A percentile compares a stretch with the other conserved stretches of the same genome.
These are phyloP conservation scores for Kryphioiulus occultus DNA, from an alignment of 2,888 invertebrate species.

Conservation along the genomic window DNA sequence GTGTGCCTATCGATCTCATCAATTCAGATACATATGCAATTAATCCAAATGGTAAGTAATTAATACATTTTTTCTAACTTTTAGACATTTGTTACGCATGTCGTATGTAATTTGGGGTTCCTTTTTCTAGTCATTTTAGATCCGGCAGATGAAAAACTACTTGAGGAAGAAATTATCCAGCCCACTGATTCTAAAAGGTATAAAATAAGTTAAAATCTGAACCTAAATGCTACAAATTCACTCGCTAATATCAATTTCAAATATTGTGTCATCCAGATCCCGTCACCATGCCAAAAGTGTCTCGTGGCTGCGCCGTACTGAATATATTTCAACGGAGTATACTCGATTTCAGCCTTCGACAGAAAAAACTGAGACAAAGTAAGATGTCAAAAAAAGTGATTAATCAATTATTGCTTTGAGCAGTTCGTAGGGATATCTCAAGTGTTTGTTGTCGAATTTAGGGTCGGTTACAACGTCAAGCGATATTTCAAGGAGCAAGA, in stretches of 20 bases:
- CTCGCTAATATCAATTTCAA: neutral
- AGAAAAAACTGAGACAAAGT: constrained; percentile 97
- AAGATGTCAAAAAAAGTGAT: constrained; percentile 53
- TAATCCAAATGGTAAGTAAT: constrained; percentile 71
- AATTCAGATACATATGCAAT: constrained; percentile 92
- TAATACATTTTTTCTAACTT: neutral
- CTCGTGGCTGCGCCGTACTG: constrained; percentile 97
- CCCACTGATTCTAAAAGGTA: constrained; percentile 83
- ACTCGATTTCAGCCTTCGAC: constrained; percentile 96
- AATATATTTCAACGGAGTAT: constrained; percentile 98
- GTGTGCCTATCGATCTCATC: constrained; percentile 95
- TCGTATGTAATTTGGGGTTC: neutral
- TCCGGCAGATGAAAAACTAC: constrained; percentile 90
- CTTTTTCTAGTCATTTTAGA: constrained; percentile 68
- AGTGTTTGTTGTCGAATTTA: constrained; percentile 55
- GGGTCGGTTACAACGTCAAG: constrained; percentile 95
- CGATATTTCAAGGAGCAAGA: constrained; percentile 88
- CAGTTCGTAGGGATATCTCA: neutral
- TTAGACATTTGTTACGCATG: too few relatives aligned
- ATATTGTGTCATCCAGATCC: constrained; percentile 67
- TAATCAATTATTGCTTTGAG: constrained; percentile 36
- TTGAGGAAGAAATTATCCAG: constrained; percentile 93
- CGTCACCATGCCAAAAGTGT: constrained; percentile 96
- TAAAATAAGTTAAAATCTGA: neutral
- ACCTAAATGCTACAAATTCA: neutral